Percentiles rank a stretch among this genome's conserved stretches.
phyloP scores from a whole-genome alignment of 2,888 invertebrate genomes.

The Belgica antarctica region DNA sequence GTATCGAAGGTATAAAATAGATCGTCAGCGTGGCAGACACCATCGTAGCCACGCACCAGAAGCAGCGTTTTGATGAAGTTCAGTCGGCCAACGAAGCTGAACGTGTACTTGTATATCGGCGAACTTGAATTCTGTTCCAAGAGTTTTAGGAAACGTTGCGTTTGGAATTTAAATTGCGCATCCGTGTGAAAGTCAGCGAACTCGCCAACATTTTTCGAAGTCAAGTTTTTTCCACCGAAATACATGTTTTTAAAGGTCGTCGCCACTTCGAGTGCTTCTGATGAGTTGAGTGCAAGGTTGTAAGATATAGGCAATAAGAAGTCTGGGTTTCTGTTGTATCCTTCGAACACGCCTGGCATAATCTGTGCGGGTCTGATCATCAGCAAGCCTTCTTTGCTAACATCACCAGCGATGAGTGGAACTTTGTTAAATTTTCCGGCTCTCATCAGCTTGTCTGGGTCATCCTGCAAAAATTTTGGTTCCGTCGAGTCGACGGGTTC shows the following conservation, averaged over 20 bases:
- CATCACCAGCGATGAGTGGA: slow-evolving; percentile 45
- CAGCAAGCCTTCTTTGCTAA: slow-evolving; percentile 44
- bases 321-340: slow-evolving; percentile 41
- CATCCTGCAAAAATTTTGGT: slow-evolving; percentile 42
- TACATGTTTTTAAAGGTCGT: slow-evolving; percentile 42
- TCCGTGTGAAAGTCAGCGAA: slow-evolving; percentile 33
- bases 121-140: background rate
- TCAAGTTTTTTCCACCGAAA: slow-evolving; percentile 38
- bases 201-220: background rate
- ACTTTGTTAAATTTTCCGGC: slow-evolving; percentile 44
- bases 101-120: slow-evolving; percentile 22
- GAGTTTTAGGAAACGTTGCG: slow-evolving; percentile 2
- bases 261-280: slow-evolving; percentile 14
- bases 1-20: slow-evolving; percentile 32
- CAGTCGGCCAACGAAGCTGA: slow-evolving; percentile 23
- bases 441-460: slow-evolving; percentile 42
- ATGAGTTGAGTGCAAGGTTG: slow-evolving; percentile 13
- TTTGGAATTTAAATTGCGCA: slow-evolving; percentile 10
- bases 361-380: slow-evolving; percentile 23
- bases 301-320: slow-evolving; percentile 43
- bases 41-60: background rate
- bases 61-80: slow-evolving; percentile 33
- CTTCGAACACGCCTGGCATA: background rate
- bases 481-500: slow-evolving; percentile 41
- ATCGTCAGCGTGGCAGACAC: slow-evolving; percentile 41